These are phyloP conservation scores for Mareca strepera DNA, from an alignment of 2,797 vertebrate species.

Conservation along the genomic window DNA sequence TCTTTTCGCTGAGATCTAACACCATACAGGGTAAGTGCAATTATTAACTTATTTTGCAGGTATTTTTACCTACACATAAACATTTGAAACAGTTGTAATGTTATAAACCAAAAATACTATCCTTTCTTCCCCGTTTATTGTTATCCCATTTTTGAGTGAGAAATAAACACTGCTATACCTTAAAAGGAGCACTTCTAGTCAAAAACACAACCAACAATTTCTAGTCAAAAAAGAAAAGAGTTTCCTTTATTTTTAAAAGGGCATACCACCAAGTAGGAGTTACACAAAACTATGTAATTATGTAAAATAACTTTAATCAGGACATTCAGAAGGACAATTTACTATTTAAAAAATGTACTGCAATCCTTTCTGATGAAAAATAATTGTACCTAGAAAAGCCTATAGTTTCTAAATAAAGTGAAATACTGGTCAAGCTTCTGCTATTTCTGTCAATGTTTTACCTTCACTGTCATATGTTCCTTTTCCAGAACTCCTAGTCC, in stretches of 20 bases:
- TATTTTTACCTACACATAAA: background rate
- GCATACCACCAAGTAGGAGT: background rate
- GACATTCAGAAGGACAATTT: background rate
- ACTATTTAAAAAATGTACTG: background rate
- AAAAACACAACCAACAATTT: background rate
- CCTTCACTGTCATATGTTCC: background rate
- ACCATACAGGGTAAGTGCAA: rapidly evolving
- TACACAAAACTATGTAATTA: background rate
- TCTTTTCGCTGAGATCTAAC: background rate
- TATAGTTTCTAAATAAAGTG: background rate
- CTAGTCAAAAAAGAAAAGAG: background rate
- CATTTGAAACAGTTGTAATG: background rate
- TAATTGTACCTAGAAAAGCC: background rate
- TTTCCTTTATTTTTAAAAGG: background rate
- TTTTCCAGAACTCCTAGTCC: background rate
- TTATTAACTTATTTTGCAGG: background rate
- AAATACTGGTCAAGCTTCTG: background rate
- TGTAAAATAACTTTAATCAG: background rate
- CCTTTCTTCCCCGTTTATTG: background rate
- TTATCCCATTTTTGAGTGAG: background rate
- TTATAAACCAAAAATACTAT: background rate
- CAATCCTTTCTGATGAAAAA: background rate
- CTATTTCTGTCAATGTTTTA: background rate
- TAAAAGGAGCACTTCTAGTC: background rate
- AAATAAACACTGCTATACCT: background rate